phyloP scores from a whole-genome alignment of 2,113 vertebrate species.

The Triplophysa rosa region DNA sequence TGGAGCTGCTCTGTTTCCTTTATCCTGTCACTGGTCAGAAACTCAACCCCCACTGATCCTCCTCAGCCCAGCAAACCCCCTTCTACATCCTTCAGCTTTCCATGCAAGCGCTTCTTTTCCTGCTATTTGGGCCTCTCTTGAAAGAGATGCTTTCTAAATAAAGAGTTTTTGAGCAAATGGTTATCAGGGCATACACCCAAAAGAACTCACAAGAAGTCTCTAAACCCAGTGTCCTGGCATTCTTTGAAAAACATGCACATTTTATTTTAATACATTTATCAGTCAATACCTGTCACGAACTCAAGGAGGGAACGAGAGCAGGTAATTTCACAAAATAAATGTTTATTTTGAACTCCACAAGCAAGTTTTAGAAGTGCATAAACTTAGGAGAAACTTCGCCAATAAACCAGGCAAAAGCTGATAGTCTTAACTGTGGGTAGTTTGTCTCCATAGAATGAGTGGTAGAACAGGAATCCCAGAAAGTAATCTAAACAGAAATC shows the following conservation, averaged over 20 bases:
- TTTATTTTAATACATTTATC: too few species aligned
- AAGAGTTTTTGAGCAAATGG: slow-evolving; percentile 43
- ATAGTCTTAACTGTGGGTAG: too few species aligned
- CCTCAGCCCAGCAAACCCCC: slow-evolving; percentile 22
- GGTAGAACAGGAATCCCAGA: too few species aligned
- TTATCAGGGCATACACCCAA: slow-evolving; percentile 1
- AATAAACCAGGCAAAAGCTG: too few species aligned
- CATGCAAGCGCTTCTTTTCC: slow-evolving; percentile 11
- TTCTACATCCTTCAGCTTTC: slow-evolving; percentile 15
- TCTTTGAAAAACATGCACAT: not conserved
- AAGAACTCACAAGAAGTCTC: not conserved
- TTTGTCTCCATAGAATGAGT: too few species aligned
- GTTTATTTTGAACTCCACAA: too few species aligned
- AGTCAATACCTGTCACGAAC: too few species aligned
- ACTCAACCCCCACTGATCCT: slow-evolving; percentile 36
- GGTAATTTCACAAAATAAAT: too few species aligned
- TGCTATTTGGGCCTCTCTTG: slow-evolving; percentile 30
- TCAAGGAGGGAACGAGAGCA: too few species aligned
- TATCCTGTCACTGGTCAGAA: slow-evolving; percentile 54
- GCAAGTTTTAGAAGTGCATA: too few species aligned
- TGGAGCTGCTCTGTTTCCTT: slow-evolving; percentile 58
- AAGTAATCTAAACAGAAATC: too few species aligned
- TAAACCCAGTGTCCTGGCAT: not conserved
- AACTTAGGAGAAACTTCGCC: too few species aligned
- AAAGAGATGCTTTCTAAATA: slow-evolving; percentile 55